Conservation (phyloP, 2,888 invertebrate species). For the Trissolcus brochymenae region DNA sequence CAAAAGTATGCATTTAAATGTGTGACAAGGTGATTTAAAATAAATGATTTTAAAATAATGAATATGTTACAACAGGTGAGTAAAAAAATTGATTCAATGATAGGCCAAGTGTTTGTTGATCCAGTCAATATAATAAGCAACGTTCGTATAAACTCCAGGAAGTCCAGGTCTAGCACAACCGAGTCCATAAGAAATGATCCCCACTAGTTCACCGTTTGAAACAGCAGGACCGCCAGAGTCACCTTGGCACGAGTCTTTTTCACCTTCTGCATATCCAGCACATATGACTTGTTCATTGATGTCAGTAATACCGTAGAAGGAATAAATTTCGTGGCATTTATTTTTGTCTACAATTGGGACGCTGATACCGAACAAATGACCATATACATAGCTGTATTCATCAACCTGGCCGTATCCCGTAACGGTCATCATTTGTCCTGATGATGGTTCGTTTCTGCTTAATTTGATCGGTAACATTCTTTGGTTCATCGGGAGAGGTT, state of each 20-base stretch:
- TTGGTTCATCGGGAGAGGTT: not conserved
- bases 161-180: constrained; percentile 13
- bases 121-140: constrained; percentile 1
- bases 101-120: not conserved
- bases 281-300: constrained; percentile 20
- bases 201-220: constrained; percentile 16
- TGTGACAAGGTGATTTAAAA: too few species aligned
- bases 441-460: not conserved
- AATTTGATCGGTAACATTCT: constrained; percentile 5
- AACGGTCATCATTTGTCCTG: constrained; percentile 2
- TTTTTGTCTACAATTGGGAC: constrained; percentile 3
- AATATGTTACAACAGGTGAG: too few species aligned
- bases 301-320: not conserved
- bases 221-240: constrained; percentile 44
- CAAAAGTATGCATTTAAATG: too few species aligned
- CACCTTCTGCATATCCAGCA: constrained; percentile 12
- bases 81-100: too few species aligned
- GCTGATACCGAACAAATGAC: not conserved
- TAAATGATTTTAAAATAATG: too few species aligned
- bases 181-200: constrained; percentile 27
- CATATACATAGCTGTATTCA: not conserved
- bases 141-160: constrained; percentile 7
- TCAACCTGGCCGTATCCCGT: constrained; percentile 26
- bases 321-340: not conserved
- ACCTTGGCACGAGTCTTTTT: constrained; percentile 30